Evolutionary conservation across 2,113 vertebrate genomes (phyloP).

Genomic region (Tyrannus savana): DNA sequence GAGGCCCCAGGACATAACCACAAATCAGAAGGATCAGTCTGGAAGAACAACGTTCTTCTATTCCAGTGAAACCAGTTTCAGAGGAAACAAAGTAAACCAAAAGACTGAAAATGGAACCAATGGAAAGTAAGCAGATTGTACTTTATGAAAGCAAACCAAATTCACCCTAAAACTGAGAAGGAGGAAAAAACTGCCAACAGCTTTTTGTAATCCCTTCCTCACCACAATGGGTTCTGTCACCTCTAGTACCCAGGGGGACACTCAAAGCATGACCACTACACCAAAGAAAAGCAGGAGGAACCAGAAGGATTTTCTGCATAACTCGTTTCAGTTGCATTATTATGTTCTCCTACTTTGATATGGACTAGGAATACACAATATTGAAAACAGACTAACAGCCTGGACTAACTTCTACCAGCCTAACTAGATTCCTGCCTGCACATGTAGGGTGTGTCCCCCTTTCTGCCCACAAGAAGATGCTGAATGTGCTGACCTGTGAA

Average conservation of each 20-base stretch:
- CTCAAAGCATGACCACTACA: neutral
- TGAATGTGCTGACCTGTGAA: neutral
- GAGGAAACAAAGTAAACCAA: neutral
- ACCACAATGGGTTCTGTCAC: neutral
- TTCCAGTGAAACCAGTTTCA: neutral
- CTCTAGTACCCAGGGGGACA: neutral
- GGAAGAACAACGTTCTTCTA: neutral
- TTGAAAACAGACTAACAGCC: neutral
- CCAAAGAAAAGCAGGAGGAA: neutral
- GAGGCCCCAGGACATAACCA: neutral
- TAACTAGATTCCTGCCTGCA: neutral
- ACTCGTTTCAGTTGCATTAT: neutral
- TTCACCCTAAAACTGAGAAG: neutral
- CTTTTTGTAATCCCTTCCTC: neutral
- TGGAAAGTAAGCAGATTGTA: neutral
- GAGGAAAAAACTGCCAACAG: neutral
- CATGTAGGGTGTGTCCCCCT: neutral
- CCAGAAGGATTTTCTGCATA: neutral
- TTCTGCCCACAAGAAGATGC: neutral
- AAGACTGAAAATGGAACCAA: neutral
- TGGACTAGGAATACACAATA: neutral
- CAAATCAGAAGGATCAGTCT: rapidly evolving
- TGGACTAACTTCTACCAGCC: neutral
- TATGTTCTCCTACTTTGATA: neutral
- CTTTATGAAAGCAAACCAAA: neutral